Conservation (phyloP, 2,888 invertebrate genomes). For the Orthosia gothica region DNA sequence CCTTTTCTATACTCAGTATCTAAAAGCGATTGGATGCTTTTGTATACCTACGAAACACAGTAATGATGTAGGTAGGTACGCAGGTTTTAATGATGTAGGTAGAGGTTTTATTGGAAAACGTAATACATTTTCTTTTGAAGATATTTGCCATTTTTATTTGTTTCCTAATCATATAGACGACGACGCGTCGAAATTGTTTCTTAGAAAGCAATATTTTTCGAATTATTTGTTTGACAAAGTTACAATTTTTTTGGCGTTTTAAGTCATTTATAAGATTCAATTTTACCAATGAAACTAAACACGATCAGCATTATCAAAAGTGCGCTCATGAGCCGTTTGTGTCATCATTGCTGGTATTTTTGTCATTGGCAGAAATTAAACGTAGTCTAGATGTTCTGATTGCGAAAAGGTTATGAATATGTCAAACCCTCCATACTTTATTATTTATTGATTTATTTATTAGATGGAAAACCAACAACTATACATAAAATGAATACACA, state of each 20-base stretch:
- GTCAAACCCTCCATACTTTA: too few species aligned
- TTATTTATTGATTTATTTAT: too few species aligned
- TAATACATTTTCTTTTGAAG: conserved; percentile 20
- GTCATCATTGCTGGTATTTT: too few species aligned
- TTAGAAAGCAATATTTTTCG: background rate
- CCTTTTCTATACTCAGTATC: background rate
- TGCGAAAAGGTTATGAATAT: too few species aligned
- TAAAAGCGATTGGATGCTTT: background rate
- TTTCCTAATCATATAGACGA: background rate
- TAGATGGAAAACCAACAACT: too few species aligned
- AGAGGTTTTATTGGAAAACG: conserved; percentile 15
- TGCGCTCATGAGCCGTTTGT: too few species aligned
- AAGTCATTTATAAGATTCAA: background rate
- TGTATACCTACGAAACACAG: background rate
- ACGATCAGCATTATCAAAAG: too few species aligned
- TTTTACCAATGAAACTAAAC: too few species aligned
- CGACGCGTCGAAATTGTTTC: background rate
- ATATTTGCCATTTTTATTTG: conserved; percentile 21
- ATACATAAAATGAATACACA: too few species aligned
- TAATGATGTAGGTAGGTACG: conserved; percentile 2
- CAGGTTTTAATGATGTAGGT: conserved; percentile 27
- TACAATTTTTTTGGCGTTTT: background rate
- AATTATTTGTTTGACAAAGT: background rate
- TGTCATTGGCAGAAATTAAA: too few species aligned
- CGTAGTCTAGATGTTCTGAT: too few species aligned